These are phyloP conservation scores for Acrocephalus kingi DNA, from an alignment of 2,113 vertebrate species.

Conservation along the genomic window DNA sequence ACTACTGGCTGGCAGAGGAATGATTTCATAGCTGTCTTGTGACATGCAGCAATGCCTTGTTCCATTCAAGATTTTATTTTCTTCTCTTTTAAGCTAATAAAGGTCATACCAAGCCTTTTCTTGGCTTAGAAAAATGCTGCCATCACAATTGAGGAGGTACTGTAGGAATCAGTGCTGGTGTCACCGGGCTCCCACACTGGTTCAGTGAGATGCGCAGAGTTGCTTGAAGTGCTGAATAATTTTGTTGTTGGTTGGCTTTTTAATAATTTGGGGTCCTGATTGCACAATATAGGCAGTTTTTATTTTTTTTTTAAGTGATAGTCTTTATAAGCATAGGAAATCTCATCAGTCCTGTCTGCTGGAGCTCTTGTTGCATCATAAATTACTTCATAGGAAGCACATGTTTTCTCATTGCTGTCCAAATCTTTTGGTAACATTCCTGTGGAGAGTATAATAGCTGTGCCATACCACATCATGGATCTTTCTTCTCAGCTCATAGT, in stretches of 20 bases:
- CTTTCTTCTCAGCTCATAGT: background rate
- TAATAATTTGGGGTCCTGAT: background rate
- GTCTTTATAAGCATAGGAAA: background rate
- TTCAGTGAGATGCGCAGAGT: background rate
- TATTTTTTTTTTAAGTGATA: background rate
- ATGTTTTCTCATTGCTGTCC: background rate
- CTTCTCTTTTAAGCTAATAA: background rate
- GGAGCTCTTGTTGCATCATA: background rate
- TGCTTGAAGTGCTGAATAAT: background rate
- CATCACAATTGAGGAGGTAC: background rate
- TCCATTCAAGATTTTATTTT: background rate
- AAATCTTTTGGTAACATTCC: background rate
- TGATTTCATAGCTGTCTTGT: background rate
- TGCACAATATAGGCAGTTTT: too few species aligned
- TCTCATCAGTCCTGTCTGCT: background rate
- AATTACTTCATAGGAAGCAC: background rate
- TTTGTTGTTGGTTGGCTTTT: background rate
- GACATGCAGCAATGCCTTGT: background rate
- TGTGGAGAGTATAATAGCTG: background rate
- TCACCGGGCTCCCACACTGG: fast-evolving
- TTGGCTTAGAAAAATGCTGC: background rate
- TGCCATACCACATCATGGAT: background rate
- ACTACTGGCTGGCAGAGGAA: background rate
- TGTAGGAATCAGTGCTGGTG: background rate
- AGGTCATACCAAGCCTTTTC: background rate